Evolutionary conservation across 2,113 vertebrate species (phyloP).

Genomic region (Microcebus griseorufus): DNA sequence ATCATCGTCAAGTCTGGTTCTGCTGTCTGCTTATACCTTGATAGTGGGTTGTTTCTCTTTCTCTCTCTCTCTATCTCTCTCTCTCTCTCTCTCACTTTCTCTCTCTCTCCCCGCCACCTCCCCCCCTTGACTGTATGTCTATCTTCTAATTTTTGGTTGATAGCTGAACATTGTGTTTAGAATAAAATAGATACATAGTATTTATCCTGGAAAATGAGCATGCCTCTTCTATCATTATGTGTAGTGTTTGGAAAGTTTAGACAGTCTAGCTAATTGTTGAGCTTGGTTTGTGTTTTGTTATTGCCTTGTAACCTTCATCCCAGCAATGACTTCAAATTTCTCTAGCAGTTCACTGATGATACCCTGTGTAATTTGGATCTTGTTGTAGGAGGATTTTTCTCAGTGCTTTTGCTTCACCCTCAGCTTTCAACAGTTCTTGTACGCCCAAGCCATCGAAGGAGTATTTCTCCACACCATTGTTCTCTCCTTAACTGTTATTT

Average conservation of each 20-base stretch:
- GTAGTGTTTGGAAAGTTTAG: not conserved
- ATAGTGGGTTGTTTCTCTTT: not conserved
- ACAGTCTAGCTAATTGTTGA: not conserved
- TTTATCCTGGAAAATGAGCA: not conserved
- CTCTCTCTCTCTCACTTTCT: not conserved
- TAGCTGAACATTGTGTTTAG: not conserved
- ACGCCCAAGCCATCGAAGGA: not conserved
- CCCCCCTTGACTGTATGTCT: not conserved
- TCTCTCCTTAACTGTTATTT: not conserved
- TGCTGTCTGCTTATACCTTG: not conserved
- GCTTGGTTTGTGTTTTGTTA: not conserved
- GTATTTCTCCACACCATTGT: not conserved
- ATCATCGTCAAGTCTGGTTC: not conserved
- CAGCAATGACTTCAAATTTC: not conserved
- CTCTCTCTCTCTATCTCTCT: not conserved
- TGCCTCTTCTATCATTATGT: not conserved
- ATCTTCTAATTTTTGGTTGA: not conserved
- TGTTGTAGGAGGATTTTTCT: not conserved
- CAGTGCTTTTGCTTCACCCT: not conserved
- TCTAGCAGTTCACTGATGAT: not conserved
- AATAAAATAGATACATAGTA: not conserved
- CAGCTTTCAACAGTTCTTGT: not conserved
- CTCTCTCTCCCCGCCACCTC: not conserved
- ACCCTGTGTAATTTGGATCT: not conserved
- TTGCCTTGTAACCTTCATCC: slow-evolving; percentile 3